A percentile compares a stretch with the other conserved stretches of the same genome.
phyloP scores from a whole-genome alignment of 2,113 vertebrate species.

The Grammomys surdaster region DNA sequence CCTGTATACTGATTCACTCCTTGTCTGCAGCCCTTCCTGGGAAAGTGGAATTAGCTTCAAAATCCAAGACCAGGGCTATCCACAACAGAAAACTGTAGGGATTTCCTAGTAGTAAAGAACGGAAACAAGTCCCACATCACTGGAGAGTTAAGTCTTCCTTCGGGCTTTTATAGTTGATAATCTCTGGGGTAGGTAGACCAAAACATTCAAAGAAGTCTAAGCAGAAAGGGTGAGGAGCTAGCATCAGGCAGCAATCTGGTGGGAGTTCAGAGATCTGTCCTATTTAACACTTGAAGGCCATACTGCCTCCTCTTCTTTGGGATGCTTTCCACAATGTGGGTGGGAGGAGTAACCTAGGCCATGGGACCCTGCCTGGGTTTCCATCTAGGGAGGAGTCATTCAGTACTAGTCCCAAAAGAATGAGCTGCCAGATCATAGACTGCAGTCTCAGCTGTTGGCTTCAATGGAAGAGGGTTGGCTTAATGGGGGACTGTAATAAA shows the following conservation, averaged over 20 bases:
- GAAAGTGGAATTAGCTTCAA: no score
- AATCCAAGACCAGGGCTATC: no score
- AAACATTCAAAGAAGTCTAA: neutral
- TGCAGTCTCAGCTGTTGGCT: neutral
- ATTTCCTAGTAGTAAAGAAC: neutral
- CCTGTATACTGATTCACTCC: no score
- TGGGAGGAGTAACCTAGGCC: neutral
- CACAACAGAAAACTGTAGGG: neutral
- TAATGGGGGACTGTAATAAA: neutral
- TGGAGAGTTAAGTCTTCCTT: neutral
- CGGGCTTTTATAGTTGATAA: neutral
- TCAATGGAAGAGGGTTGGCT: neutral
- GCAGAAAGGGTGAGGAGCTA: neutral
- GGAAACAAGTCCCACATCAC: neutral
- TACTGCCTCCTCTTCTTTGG: neutral
- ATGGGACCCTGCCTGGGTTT: neutral
- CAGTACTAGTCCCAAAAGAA: slow-evolving; percentile 5
- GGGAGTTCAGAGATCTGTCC: neutral
- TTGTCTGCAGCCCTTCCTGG: no score
- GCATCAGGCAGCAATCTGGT: neutral
- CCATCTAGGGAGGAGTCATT: neutral
- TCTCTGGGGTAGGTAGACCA: fast-evolving
- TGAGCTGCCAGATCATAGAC: neutral
- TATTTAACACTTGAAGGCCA: neutral
- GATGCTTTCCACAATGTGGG: neutral